A percentile compares a stretch with the other conserved stretches of the same genome.
These are phyloP conservation scores for Limnephilus marmoratus DNA, from an alignment of 2,888 invertebrate species.

Conservation along the genomic window DNA sequence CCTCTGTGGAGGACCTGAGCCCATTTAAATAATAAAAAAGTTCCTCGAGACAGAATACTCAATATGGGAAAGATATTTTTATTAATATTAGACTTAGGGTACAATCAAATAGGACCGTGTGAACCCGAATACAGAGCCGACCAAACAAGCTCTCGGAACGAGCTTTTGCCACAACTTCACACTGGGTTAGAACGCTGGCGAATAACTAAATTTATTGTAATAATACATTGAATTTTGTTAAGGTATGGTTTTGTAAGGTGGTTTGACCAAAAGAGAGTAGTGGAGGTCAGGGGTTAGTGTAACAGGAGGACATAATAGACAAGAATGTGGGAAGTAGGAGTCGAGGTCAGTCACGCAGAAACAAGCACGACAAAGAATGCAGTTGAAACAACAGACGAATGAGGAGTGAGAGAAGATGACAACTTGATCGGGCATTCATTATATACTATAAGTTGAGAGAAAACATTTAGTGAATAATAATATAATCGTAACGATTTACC, in stretches of 20 bases:
- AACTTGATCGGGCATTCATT: background rate
- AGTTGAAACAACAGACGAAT: background rate
- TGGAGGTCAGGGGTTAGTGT: background rate
- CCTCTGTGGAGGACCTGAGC: constrained; percentile 44
- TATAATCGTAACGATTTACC: no score
- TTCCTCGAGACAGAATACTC: constrained; percentile 43
- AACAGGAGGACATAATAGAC: background rate
- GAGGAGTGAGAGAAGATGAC: background rate
- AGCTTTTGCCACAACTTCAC: background rate
- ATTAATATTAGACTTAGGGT: constrained; percentile 31
- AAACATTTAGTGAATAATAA: background rate
- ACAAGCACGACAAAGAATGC: background rate
- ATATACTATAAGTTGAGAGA: background rate
- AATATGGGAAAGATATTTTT: constrained; percentile 48
- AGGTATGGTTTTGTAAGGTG: background rate
- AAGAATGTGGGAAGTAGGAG: constrained; percentile 2
- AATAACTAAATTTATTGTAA: background rate
- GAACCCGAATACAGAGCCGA: constrained; percentile 21
- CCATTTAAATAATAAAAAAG: constrained; percentile 49
- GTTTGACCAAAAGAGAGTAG: background rate
- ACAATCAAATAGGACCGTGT: constrained; percentile 43
- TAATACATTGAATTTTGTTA: background rate
- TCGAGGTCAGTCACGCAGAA: constrained; percentile 2
- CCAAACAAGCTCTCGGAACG: background rate
- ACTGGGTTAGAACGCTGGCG: background rate